Percentiles rank a stretch among this genome's conserved stretches.
Conservation (phyloP, 2,113 vertebrate species). For the Prietella phreatophila region DNA sequence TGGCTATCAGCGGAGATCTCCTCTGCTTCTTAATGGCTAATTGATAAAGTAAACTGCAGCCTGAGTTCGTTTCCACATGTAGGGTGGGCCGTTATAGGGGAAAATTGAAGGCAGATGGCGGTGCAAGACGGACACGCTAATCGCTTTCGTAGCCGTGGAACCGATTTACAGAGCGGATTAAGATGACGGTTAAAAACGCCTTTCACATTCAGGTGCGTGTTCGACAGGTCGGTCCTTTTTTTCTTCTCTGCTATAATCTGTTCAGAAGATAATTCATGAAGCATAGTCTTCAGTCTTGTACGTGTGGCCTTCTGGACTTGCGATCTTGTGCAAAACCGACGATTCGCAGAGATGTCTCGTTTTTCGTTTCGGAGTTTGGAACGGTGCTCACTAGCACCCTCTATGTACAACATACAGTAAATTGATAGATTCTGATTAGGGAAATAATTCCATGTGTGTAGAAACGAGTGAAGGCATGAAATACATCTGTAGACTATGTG, state of each 20-base stretch:
- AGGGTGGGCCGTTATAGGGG: conserved; percentile 53
- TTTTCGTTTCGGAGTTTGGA: background rate
- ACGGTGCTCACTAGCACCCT: background rate
- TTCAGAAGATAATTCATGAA: background rate
- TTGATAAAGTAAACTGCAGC: conserved; percentile 67
- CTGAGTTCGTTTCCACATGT: conserved; percentile 40
- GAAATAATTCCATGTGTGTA: background rate
- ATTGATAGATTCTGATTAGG: background rate
- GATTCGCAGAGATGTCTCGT: background rate
- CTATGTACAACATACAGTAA: background rate
- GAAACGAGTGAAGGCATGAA: too few relatives aligned
- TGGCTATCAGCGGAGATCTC: conserved; percentile 58
- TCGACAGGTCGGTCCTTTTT: background rate
- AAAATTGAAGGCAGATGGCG: conserved; percentile 61
- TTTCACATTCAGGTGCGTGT: background rate
- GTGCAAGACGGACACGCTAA: conserved; percentile 30
- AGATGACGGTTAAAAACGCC: conserved; percentile 4
- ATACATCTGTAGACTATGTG: too few relatives aligned
- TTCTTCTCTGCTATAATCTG: background rate
- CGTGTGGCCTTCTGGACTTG: background rate
- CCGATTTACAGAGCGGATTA: conserved; percentile 27
- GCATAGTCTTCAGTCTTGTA: background rate
- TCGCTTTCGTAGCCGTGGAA: conserved; percentile 26
- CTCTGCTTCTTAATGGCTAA: conserved; percentile 60
- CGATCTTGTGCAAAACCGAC: background rate